A percentile compares a stretch with the other conserved stretches of the same genome.
Conservation (phyloP, 2,797 vertebrate species). For the Octomys mimax region DNA sequence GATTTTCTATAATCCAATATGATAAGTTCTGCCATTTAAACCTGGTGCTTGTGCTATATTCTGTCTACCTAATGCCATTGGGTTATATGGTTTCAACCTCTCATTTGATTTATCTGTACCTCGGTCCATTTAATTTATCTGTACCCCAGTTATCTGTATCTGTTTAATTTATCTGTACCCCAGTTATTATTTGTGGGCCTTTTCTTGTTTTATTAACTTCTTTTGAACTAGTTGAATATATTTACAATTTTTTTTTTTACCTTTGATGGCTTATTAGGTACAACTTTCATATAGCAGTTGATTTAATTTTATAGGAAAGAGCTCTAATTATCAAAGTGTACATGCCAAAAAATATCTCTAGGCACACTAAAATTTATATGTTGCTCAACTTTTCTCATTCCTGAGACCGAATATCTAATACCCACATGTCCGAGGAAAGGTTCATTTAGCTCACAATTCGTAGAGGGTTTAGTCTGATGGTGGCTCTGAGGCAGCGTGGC, state of each 20-base stretch:
- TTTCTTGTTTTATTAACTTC: neutral
- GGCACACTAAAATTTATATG: neutral
- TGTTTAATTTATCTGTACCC: conserved; percentile 3
- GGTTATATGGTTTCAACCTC: neutral
- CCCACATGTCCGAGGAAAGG: neutral
- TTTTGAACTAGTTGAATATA: neutral
- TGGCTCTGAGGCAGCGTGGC: neutral
- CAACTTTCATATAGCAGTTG: neutral
- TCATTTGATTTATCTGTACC: neutral
- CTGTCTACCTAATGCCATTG: neutral
- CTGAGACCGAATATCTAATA: neutral
- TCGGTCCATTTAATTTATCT: neutral
- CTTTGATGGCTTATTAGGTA: neutral
- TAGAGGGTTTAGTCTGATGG: neutral
- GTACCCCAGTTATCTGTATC: neutral
- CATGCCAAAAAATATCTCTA: conserved; percentile 5
- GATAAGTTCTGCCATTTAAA: conserved; percentile 31
- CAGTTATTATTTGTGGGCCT: neutral
- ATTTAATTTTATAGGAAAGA: neutral
- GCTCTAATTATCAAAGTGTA: neutral
- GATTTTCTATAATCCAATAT: neutral
- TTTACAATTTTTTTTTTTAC: neutral
- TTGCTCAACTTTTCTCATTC: neutral
- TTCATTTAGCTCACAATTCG: neutral
- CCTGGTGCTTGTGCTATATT: neutral